These are phyloP conservation scores for Parus major DNA, from an alignment of 2,113 vertebrate genomes.

Conservation along the genomic window DNA sequence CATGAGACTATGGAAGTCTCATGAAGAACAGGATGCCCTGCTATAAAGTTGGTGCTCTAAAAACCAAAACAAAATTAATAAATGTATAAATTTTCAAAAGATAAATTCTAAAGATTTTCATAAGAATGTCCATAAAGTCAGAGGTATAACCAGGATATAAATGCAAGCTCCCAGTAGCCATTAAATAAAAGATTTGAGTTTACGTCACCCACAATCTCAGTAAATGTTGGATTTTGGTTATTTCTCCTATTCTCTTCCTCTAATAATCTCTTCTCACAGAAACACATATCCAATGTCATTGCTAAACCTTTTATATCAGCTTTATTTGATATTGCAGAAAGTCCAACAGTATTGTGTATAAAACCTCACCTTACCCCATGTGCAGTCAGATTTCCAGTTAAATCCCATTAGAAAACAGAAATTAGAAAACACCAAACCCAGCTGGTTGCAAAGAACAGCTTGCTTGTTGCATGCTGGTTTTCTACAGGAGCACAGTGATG, in stretches of 20 bases:
- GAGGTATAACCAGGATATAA: background rate
- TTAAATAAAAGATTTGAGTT: background rate
- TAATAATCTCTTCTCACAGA: background rate
- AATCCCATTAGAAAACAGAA: background rate
- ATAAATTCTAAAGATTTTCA: background rate
- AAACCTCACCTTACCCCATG: background rate
- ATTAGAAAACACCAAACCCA: background rate
- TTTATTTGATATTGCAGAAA: background rate
- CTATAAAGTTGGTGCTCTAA: background rate
- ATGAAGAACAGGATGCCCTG: background rate
- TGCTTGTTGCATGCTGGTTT: background rate
- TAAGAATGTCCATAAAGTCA: background rate
- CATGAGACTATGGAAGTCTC: background rate
- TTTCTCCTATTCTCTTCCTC: background rate
- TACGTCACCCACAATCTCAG: fast-evolving
- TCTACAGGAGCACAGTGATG: background rate
- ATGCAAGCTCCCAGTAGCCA: background rate
- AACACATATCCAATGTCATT: background rate
- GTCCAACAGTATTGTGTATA: background rate
- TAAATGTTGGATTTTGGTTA: background rate
- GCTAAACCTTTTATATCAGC: background rate
- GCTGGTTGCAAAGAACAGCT: background rate
- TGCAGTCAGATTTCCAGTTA: background rate
- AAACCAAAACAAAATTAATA: background rate
- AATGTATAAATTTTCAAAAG: background rate